Conservation (phyloP, 2,888 invertebrate species). For the Arrhopalites spinosus region DNA sequence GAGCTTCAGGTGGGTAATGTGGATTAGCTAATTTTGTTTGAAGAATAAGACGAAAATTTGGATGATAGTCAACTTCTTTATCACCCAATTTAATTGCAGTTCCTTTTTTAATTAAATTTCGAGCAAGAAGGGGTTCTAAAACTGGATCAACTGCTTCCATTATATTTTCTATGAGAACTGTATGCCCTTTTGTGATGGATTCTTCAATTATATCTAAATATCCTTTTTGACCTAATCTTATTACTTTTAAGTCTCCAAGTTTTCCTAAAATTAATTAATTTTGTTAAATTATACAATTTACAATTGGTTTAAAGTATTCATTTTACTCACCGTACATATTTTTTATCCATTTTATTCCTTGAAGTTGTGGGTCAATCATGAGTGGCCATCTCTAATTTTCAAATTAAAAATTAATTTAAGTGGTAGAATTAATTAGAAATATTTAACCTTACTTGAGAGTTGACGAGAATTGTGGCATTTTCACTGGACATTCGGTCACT, state of each 20-base stretch:
- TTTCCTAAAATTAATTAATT: too few relatives aligned
- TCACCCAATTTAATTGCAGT: constrained; percentile 91
- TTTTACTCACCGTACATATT: constrained; percentile 82
- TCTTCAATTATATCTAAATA: constrained; percentile 84
- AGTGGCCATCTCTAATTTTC: constrained; percentile 37
- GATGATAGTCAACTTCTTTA: constrained; percentile 90
- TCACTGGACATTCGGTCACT: constrained; percentile 95
- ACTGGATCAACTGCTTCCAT: constrained; percentile 92
- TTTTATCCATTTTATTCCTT: constrained; percentile 97
- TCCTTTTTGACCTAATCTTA: constrained; percentile 90
- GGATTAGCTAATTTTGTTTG: constrained; percentile 97
- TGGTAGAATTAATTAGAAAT: neutral
- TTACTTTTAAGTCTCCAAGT: constrained; percentile 62
- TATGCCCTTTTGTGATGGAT: constrained; percentile 79
- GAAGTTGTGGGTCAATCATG: constrained; percentile 88
- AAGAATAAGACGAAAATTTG: constrained; percentile 81
- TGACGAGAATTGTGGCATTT: constrained; percentile 92
- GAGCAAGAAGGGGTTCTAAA: constrained; percentile 84
- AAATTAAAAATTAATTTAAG: neutral
- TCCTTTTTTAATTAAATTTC: constrained; percentile 80
- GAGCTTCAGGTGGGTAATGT: constrained; percentile 98
- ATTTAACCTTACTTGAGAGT: constrained; percentile 70
- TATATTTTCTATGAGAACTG: constrained; percentile 89
- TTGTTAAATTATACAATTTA: too few relatives aligned
- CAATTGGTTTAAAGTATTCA: constrained; percentile 58